phyloP scores from a whole-genome alignment of 2,888 invertebrate species.

The Aphelenchoides bicaudatus region DNA sequence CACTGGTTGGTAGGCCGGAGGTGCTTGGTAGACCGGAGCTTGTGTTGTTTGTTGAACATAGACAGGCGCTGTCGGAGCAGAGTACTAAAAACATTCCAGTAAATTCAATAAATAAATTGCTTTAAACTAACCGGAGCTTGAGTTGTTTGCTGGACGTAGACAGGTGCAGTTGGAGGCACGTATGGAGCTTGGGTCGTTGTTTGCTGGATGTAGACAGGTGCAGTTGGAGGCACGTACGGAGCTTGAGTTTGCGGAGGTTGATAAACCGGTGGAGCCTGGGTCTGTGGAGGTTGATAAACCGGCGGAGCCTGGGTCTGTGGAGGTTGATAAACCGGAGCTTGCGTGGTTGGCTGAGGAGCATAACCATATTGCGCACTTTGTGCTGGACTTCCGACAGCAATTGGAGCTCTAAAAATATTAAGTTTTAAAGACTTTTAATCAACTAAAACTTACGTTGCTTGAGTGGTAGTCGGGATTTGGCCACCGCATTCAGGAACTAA shows the following conservation, averaged over 20 bases:
- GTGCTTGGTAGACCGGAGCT: background rate
- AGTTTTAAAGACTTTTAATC: background rate
- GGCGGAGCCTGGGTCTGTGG: background rate
- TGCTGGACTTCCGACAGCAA: background rate
- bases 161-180: background rate
- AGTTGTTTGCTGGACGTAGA: background rate
- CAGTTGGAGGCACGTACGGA: background rate
- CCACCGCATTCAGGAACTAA: slow-evolving; percentile 27
- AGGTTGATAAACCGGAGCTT: background rate
- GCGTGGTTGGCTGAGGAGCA: background rate
- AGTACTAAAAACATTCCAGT: too few relatives aligned
- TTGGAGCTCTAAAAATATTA: slow-evolving; percentile 6
- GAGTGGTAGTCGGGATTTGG: slow-evolving; percentile 21
- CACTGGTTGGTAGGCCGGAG: too few relatives aligned
- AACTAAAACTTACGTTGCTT: background rate
- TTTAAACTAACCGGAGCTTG: too few relatives aligned
- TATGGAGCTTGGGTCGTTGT: too few relatives aligned
- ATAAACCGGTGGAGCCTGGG: background rate
- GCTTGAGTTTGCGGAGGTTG: background rate
- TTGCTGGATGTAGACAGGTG: background rate
- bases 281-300: background rate
- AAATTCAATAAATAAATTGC: too few relatives aligned
- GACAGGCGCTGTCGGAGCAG: slow-evolving; percentile 1
- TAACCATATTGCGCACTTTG: slow-evolving; percentile 1
- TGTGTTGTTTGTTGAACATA: background rate